Percentiles rank a stretch among this genome's conserved stretches.
Evolutionary conservation across 2,888 invertebrate genomes (phyloP).

Genomic region (Dascillus cervinus): DNA sequence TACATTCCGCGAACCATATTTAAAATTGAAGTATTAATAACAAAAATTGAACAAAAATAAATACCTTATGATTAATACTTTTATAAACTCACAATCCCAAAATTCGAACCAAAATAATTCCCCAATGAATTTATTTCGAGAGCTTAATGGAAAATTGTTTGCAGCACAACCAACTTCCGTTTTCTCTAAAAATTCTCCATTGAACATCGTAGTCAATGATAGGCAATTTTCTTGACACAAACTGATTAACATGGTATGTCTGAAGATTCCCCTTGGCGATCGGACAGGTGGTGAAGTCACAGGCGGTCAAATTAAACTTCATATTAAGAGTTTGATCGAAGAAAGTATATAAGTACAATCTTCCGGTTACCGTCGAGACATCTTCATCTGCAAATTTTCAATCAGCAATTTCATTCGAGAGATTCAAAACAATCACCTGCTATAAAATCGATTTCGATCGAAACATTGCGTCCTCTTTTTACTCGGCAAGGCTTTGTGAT

Average conservation of each 20-base stretch:
- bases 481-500: constrained; percentile 47
- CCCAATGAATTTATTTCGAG: too few species aligned
- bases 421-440: constrained; percentile 46
- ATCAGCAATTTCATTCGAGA: constrained; percentile 1
- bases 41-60: too few species aligned
- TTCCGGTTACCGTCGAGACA: too few species aligned
- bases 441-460: constrained; percentile 55
- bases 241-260: constrained; percentile 41
- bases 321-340: constrained; percentile 48
- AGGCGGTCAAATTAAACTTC: constrained; percentile 46
- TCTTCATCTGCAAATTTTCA: too few species aligned
- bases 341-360: constrained; percentile 47
- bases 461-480: constrained; percentile 45
- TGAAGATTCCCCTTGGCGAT: constrained; percentile 40
- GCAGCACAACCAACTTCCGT: constrained; percentile 49
- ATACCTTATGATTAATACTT: too few species aligned
- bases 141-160: constrained; percentile 49
- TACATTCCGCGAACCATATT: too few species aligned
- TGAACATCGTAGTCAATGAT: constrained; percentile 50
- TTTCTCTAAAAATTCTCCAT: constrained; percentile 51
- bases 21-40: too few species aligned
- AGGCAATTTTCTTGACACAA: constrained; percentile 48
- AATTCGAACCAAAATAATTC: too few species aligned
- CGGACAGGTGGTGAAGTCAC: constrained; percentile 53
- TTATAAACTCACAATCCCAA: too few species aligned